A percentile compares a stretch with the other conserved stretches of the same genome.
Evolutionary conservation across 2,113 vertebrate species (phyloP).

Genomic region (Otus sunia): DNA sequence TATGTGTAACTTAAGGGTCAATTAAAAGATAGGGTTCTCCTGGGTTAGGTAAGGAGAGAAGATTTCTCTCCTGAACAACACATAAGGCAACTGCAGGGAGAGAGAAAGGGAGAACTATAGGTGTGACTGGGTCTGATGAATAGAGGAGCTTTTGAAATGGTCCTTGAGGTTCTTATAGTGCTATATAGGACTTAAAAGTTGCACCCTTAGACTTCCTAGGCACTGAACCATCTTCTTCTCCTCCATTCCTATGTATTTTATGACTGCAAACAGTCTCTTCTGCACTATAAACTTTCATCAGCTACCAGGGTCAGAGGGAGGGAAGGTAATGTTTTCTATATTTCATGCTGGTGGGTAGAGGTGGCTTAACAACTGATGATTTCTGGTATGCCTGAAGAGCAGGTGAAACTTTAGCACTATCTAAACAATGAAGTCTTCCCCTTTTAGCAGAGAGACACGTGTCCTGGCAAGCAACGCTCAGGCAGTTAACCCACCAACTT

Average conservation of each 20-base stretch:
- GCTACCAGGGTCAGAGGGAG: not conserved
- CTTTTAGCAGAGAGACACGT: not conserved
- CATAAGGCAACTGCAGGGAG: not conserved
- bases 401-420: slow-evolving; percentile 44
- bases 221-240: not conserved
- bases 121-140: not conserved
- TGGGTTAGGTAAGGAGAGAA: not conserved
- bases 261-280: not conserved
- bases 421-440: not conserved
- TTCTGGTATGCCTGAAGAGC: not conserved
- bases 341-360: not conserved
- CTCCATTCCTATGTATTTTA: not conserved
- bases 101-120: not conserved
- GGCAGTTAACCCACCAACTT: slow-evolving; percentile 38
- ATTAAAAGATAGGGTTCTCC: not conserved
- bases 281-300: not conserved
- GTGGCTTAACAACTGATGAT: not conserved
- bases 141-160: not conserved
- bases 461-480: not conserved
- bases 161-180: not conserved
- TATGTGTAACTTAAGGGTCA: not conserved
- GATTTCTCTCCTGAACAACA: not conserved
- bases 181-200: not conserved
- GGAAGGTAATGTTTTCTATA: not conserved
- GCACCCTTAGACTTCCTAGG: not conserved